Percentiles rank a stretch among this genome's conserved stretches.
Conservation (phyloP, 2,113 vertebrate species). For the Rhinoptilus africanus region DNA sequence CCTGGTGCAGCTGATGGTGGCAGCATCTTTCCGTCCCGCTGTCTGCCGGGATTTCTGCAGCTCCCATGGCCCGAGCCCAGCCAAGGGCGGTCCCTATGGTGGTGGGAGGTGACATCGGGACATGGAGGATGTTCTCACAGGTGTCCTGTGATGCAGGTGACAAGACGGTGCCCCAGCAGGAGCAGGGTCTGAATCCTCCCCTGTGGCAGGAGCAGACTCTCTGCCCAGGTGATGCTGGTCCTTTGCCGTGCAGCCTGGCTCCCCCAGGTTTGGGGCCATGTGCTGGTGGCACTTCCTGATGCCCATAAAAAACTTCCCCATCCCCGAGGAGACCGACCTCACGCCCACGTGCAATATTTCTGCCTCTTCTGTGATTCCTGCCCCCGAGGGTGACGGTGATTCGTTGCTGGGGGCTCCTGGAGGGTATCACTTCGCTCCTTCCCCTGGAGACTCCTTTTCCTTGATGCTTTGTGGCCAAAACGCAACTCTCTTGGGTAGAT, state of each 20-base stretch:
- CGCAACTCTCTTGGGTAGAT: not conserved
- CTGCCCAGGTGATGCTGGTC: not conserved
- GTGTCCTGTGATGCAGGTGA: not conserved
- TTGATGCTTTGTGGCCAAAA: slow-evolving; percentile 9
- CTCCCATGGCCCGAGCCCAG: not conserved
- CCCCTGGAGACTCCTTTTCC: not conserved
- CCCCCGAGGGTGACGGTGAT: not conserved
- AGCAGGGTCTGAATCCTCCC: not conserved
- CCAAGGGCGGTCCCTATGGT: not conserved
- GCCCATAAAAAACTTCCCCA: not conserved
- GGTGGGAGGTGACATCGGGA: not conserved
- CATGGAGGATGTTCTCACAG: not conserved
- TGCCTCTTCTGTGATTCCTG: not conserved
- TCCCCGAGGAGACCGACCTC: not conserved
- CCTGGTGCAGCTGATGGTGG: not conserved
- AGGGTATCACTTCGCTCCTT: not conserved
- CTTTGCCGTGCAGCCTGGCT: not conserved
- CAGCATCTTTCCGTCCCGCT: not conserved
- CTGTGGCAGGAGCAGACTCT: not conserved
- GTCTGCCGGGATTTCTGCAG: not conserved
- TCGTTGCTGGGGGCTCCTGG: not conserved
- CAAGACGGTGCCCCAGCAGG: not conserved
- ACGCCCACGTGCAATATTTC: not conserved
- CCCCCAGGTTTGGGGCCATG: not conserved
- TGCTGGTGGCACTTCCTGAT: not conserved